phyloP scores from a whole-genome alignment of 2,888 invertebrate species.

The Prosapia bicincta region DNA sequence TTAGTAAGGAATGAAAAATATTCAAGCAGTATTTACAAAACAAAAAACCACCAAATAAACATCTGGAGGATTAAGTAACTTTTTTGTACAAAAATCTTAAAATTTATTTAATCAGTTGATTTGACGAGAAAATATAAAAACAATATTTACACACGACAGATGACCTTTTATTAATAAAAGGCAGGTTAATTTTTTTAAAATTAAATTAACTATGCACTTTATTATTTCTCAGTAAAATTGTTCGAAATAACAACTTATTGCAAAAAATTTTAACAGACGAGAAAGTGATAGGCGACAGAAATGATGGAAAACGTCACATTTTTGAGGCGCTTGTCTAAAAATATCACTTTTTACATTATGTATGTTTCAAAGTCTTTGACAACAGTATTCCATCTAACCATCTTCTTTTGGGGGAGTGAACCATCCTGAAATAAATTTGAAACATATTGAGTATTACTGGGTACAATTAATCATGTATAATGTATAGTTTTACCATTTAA shows the following conservation, averaged over 20 bases:
- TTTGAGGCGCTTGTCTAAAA: background rate
- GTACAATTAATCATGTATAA: no score
- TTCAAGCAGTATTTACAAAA: background rate
- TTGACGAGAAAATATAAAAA: no score
- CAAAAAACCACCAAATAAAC: background rate
- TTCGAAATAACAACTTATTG: background rate
- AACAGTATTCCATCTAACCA: conserved; percentile 55
- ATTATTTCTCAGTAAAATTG: background rate
- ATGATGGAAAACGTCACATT: background rate
- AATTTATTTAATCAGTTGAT: background rate
- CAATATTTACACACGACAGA: no score
- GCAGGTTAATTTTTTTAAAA: no score
- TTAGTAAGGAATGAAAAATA: background rate
- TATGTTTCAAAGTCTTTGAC: background rate
- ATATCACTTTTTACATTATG: background rate
- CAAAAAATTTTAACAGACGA: background rate
- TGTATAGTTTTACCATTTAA: no score
- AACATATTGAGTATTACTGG: no score
- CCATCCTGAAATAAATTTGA: conserved; percentile 64
- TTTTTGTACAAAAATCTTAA: background rate
- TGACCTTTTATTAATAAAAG: no score
- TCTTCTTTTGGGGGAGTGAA: conserved; percentile 90
- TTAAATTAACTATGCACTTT: background rate
- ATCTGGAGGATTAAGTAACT: background rate
- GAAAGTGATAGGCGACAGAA: background rate